phyloP scores from a whole-genome alignment of 1,140 invertebrate species.

The Drosophila sechellia region DNA sequence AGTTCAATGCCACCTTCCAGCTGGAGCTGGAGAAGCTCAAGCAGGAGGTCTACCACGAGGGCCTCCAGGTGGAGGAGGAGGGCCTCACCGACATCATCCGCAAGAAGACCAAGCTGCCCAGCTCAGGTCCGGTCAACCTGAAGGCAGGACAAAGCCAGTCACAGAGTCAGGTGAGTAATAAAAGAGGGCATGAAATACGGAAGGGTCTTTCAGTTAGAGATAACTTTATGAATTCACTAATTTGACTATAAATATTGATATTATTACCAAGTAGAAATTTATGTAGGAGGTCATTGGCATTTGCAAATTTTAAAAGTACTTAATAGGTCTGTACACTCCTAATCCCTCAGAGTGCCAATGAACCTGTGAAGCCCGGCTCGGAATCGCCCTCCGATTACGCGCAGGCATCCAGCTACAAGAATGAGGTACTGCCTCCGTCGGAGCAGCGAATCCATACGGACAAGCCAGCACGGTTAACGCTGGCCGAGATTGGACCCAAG shows the following conservation, averaged over 20 bases:
- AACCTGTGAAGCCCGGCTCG: slow-evolving; percentile 60
- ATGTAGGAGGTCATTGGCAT: no score
- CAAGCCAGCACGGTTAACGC: slow-evolving; percentile 16
- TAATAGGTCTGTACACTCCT: no score
- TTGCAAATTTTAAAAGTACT: no score
- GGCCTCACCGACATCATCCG: slow-evolving; percentile 89
- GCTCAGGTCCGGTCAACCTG: slow-evolving; percentile 33
- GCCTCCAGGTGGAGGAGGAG: slow-evolving; percentile 92
- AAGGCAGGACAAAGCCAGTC: slow-evolving; percentile 61
- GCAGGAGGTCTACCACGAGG: slow-evolving; percentile 91
- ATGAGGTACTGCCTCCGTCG: slow-evolving; percentile 56
- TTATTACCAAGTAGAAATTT: no score
- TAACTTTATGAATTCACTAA: neutral
- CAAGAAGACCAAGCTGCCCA: slow-evolving; percentile 88
- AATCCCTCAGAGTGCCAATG: slow-evolving; percentile 60
- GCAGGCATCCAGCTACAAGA: slow-evolving; percentile 66
- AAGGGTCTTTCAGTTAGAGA: neutral
- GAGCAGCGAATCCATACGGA: slow-evolving; percentile 13
- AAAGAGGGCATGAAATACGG: no score
- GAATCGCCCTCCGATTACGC: slow-evolving; percentile 55
- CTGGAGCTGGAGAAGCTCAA: slow-evolving; percentile 91
- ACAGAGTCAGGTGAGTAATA: slow-evolving; percentile 50
- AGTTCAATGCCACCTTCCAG: slow-evolving; percentile 88
- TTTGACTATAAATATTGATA: no score
- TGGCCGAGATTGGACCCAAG: slow-evolving; percentile 25